phyloP scores from a whole-genome alignment of 2,888 invertebrate genomes.

The Phalera bucephala region DNA sequence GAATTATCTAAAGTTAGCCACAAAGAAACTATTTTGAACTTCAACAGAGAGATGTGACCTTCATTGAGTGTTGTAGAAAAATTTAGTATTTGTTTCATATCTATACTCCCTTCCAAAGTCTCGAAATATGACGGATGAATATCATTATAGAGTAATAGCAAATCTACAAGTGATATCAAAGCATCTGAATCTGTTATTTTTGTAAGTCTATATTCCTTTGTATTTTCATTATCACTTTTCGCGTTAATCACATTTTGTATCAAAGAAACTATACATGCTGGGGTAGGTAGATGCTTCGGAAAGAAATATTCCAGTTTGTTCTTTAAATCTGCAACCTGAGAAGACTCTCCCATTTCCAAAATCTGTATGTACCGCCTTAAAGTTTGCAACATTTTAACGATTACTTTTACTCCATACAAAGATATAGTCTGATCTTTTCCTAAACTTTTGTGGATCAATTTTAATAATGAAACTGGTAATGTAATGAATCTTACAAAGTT shows the following conservation, averaged over 20 bases:
- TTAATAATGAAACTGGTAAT: conserved; percentile 75
- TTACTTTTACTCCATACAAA: conserved; percentile 69
- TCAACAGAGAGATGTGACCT: conserved; percentile 55
- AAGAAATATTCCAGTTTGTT: conserved; percentile 69
- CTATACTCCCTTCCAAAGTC: conserved; percentile 66
- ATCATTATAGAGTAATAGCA: conserved; percentile 67
- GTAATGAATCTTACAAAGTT: conserved; percentile 76
- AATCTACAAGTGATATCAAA: conserved; percentile 59
- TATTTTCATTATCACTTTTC: conserved; percentile 33
- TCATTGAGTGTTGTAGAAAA: conserved; percentile 51
- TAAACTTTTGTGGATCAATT: conserved; percentile 58
- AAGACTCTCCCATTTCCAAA: conserved; percentile 59
- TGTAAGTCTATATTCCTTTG: conserved; percentile 58
- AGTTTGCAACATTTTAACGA: conserved; percentile 82
- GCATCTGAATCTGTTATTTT: conserved; percentile 54
- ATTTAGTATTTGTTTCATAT: conserved; percentile 68
- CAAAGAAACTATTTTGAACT: conserved; percentile 72
- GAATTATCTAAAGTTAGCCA: conserved; percentile 74
- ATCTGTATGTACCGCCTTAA: conserved; percentile 78
- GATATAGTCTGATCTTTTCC: conserved; percentile 66
- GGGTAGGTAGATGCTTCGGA: conserved; percentile 70
- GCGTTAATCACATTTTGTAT: conserved; percentile 53
- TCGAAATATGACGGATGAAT: conserved; percentile 71
- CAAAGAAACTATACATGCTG: conserved; percentile 53
- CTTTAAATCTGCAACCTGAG: conserved; percentile 52